These are phyloP conservation scores for Bombus terrestris DNA, from an alignment of 1,140 invertebrate species.

Conservation along the genomic window DNA sequence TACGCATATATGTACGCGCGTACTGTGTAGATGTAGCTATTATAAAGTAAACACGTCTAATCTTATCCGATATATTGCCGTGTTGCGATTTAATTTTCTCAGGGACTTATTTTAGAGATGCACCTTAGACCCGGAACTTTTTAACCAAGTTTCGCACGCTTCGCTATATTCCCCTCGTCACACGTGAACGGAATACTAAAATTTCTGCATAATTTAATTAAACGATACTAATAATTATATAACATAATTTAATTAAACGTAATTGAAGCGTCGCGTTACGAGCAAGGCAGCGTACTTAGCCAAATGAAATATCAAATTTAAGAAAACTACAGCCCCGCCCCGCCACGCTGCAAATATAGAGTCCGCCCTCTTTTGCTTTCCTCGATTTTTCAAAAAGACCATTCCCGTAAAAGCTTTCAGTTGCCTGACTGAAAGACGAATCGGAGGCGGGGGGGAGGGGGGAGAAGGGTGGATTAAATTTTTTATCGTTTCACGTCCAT, in stretches of 20 bases:
- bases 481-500: background rate
- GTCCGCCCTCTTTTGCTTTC: background rate
- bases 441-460: background rate
- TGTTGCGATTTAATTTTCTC: constrained; percentile 14
- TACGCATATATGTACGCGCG: no score
- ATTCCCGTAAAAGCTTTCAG: constrained; percentile 15
- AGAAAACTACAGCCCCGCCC: background rate
- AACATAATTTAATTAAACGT: constrained; percentile 11
- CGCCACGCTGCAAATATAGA: background rate
- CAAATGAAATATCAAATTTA: constrained; percentile 34
- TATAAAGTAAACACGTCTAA: constrained; percentile 21
- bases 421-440: constrained; percentile 10
- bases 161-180: background rate
- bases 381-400: background rate
- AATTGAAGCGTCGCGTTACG: background rate
- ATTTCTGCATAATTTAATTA: constrained; percentile 14
- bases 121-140: background rate
- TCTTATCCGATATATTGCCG: background rate
- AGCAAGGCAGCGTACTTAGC: background rate
- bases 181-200: background rate
- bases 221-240: background rate
- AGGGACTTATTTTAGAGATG: background rate
- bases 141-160: background rate
- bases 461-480: background rate
- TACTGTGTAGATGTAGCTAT: background rate